Evolutionary conservation across 2,888 invertebrate genomes (phyloP).

Genomic region (Spisula solida): DNA sequence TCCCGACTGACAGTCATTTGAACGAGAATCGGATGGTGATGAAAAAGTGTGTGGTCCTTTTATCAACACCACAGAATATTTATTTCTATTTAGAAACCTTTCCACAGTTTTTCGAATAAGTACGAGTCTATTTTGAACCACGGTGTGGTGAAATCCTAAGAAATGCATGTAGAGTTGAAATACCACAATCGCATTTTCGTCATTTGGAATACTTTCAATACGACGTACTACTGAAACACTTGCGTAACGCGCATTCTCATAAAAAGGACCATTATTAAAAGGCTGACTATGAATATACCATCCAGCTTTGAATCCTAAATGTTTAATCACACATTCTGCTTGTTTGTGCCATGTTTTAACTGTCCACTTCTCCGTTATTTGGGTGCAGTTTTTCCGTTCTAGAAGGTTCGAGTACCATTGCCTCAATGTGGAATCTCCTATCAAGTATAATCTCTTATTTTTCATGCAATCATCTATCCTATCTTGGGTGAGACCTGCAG

Average conservation of each 20-base stretch:
- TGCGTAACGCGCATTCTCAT: background rate
- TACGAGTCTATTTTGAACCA: conserved; percentile 13
- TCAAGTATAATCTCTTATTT: conserved; percentile 31
- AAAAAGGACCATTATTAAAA: background rate
- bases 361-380: conserved; percentile 29
- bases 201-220: background rate
- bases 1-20: conserved; percentile 35
- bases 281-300: conserved; percentile 39
- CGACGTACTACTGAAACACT: background rate
- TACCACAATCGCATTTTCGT: conserved; percentile 35
- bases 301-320: conserved; percentile 27
- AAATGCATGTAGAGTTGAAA: conserved; percentile 42
- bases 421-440: conserved; percentile 44
- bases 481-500: background rate
- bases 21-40: background rate
- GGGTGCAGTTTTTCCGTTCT: conserved; percentile 25
- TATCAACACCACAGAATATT: conserved; percentile 6
- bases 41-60: conserved; percentile 36
- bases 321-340: background rate
- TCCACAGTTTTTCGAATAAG: conserved; percentile 39
- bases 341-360: conserved; percentile 33
- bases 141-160: conserved; percentile 40
- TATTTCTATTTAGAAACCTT: conserved; percentile 14
- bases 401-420: conserved; percentile 42
- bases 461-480: conserved; percentile 22